Conservation (phyloP, 2,888 invertebrate species). For the Sesamia inferens region DNA sequence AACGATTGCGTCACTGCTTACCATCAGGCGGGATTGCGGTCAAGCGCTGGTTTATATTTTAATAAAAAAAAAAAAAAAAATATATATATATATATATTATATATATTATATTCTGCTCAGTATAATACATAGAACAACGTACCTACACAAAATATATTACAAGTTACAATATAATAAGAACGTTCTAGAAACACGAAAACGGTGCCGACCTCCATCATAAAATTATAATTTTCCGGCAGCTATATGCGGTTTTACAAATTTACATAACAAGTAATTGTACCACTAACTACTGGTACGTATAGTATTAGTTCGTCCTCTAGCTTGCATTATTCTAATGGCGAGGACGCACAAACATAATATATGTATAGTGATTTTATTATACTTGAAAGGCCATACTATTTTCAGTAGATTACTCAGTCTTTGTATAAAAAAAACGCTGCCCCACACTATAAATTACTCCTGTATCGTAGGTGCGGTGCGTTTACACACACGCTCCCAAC, state of each 20-base stretch:
- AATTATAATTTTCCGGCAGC: slow-evolving; percentile 66
- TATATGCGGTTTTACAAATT: slow-evolving; percentile 57
- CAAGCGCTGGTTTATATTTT: no score
- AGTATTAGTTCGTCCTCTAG: slow-evolving; percentile 23
- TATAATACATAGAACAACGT: slow-evolving; percentile 3
- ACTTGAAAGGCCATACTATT: background rate
- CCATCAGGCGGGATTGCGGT: no score
- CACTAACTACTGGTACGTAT: slow-evolving; percentile 9
- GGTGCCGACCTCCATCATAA: slow-evolving; percentile 50
- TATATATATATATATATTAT: no score
- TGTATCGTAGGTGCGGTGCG: no score
- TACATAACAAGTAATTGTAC: slow-evolving; percentile 59
- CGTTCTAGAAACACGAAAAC: slow-evolving; percentile 46
- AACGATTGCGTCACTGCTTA: no score
- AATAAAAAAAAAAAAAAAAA: no score
- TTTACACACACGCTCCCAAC: no score
- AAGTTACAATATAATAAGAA: slow-evolving; percentile 33
- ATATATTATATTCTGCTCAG: no score
- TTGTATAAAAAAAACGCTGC: no score
- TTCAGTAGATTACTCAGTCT: background rate
- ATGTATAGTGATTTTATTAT: background rate
- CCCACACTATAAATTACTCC: no score
- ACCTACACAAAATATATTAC: slow-evolving; percentile 17
- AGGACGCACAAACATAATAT: background rate
- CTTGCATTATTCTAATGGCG: slow-evolving; percentile 17